Evolutionary conservation across 2,888 invertebrate genomes (phyloP).

Genomic region (Prosapia bicincta): DNA sequence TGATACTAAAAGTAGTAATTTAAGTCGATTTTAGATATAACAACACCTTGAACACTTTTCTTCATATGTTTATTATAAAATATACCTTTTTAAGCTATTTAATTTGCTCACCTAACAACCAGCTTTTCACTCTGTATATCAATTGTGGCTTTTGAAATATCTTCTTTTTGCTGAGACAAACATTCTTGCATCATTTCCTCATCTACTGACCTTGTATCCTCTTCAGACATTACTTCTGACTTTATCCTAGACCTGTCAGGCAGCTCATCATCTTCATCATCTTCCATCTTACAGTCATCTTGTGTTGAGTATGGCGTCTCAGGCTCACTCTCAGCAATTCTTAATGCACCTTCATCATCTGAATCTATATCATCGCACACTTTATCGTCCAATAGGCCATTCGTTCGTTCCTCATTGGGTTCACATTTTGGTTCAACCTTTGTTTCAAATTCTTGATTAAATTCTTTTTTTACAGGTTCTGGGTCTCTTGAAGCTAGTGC

Average conservation of each 20-base stretch:
- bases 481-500: constrained; percentile 13
- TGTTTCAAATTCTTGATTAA: neutral
- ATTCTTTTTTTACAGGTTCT: neutral
- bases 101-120: neutral
- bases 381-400: constrained; percentile 10
- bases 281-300: neutral
- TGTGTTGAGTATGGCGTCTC: neutral
- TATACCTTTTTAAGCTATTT: too few species aligned
- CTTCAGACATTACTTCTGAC: neutral
- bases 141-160: neutral
- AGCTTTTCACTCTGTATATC: neutral
- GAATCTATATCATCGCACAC: constrained; percentile 12
- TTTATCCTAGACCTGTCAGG: neutral
- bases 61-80: too few species aligned
- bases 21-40: too few species aligned
- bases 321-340: constrained; percentile 14
- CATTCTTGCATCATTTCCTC: neutral
- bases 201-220: neutral
- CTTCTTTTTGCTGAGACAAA: neutral
- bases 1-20: too few species aligned
- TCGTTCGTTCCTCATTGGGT: neutral
- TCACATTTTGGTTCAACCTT: constrained; percentile 6
- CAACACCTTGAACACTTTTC: too few species aligned
- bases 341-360: constrained; percentile 22
- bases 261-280: neutral